Percentiles rank a stretch among this genome's conserved stretches.
Conservation (phyloP, 1,140 invertebrate species). For the Papilio polyxenes region DNA sequence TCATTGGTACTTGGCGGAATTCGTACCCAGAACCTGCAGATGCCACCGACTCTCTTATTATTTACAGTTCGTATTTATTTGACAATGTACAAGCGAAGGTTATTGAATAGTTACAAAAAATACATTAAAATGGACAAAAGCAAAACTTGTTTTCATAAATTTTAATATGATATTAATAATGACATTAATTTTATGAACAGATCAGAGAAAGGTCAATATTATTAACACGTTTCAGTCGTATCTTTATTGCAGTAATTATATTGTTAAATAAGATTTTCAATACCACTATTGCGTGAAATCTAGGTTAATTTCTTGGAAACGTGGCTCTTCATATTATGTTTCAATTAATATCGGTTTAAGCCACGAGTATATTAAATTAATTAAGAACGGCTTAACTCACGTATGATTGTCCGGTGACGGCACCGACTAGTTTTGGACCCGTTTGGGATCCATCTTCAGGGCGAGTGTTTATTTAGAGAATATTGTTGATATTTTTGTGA, state of each 20-base stretch:
- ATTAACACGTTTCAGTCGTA: not conserved
- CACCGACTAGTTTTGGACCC: too few relatives aligned
- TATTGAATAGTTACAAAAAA: not conserved
- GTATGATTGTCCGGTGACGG: too few relatives aligned
- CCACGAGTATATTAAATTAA: too few relatives aligned
- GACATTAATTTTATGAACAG: not conserved
- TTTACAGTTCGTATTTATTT: not conserved
- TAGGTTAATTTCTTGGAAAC: not conserved
- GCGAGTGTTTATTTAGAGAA: not conserved
- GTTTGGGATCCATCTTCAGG: too few relatives aligned
- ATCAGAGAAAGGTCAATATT: not conserved
- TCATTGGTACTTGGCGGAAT: too few relatives aligned
- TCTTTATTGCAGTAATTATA: conserved; percentile 1
- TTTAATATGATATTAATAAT: not conserved
- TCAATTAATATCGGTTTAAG: too few relatives aligned
- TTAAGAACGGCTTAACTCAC: too few relatives aligned
- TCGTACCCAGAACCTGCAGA: too few relatives aligned
- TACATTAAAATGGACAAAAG: not conserved
- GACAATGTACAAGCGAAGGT: too few relatives aligned
- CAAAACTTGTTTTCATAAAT: not conserved
- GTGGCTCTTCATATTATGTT: not conserved
- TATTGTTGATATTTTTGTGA: too few relatives aligned
- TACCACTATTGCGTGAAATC: not conserved
- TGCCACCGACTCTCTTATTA: too few relatives aligned
- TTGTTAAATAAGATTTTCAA: not conserved